Percentiles rank a stretch among this genome's conserved stretches.
phyloP scores from a whole-genome alignment of 1,140 invertebrate species.

The Cherax quadricarinatus region DNA sequence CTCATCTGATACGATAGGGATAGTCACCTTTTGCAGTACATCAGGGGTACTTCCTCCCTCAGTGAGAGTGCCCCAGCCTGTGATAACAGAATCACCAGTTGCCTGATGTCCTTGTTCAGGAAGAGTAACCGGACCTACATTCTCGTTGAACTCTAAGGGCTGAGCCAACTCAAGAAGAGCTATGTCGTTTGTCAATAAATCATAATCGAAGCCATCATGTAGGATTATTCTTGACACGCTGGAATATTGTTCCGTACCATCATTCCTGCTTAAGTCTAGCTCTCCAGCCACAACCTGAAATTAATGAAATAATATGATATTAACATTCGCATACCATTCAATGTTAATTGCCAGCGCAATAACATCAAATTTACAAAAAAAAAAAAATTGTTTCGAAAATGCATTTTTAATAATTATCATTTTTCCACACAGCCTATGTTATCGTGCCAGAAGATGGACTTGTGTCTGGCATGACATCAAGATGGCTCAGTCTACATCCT shows the following conservation, averaged over 20 bases:
- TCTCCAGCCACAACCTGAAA: slow-evolving; percentile 76
- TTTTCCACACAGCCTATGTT: too few relatives aligned
- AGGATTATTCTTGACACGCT: slow-evolving; percentile 76
- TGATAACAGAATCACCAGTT: slow-evolving; percentile 29
- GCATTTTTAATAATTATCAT: too few relatives aligned
- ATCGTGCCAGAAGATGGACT: too few relatives aligned
- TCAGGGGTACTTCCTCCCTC: slow-evolving; percentile 29
- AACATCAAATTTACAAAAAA: too few relatives aligned
- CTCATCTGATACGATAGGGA: slow-evolving; percentile 42
- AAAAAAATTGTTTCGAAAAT: too few relatives aligned
- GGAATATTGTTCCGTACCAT: slow-evolving; percentile 77
- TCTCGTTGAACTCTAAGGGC: slow-evolving; percentile 79
- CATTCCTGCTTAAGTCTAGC: slow-evolving; percentile 74
- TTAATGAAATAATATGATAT: neutral
- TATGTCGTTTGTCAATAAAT: slow-evolving; percentile 80
- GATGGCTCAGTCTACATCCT: too few relatives aligned
- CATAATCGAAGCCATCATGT: slow-evolving; percentile 78
- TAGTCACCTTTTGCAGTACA: slow-evolving; percentile 41
- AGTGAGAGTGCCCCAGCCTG: slow-evolving; percentile 48
- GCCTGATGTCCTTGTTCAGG: slow-evolving; percentile 73
- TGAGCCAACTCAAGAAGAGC: slow-evolving; percentile 80
- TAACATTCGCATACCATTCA: too few relatives aligned
- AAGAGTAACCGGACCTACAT: slow-evolving; percentile 77
- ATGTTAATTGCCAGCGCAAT: too few relatives aligned
- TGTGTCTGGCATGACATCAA: too few relatives aligned